Conservation (phyloP, 2,797 vertebrate species). For the Lagorchestes hirsutus region DNA sequence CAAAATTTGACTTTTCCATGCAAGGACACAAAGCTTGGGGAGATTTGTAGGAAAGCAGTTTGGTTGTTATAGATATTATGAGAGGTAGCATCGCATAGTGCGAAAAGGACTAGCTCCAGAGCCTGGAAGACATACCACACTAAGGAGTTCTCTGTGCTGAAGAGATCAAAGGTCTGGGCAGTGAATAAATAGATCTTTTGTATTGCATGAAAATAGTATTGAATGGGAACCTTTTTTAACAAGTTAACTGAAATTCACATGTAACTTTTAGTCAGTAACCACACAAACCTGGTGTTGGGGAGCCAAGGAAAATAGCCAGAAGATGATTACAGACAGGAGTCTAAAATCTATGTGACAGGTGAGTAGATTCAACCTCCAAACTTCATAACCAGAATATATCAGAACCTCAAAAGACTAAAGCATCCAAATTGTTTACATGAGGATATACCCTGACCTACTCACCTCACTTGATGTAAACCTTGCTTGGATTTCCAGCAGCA, state of each 20-base stretch:
- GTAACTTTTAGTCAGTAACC: background rate
- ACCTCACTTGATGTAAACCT: constrained; percentile 84
- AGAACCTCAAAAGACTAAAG: background rate
- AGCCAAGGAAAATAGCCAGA: background rate
- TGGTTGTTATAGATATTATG: background rate
- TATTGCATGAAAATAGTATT: background rate
- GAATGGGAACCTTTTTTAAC: background rate
- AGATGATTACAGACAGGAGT: background rate
- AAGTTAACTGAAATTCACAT: background rate
- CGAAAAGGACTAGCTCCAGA: background rate
- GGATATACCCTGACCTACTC: constrained; percentile 2
- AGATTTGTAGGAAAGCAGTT: background rate
- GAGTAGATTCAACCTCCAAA: background rate
- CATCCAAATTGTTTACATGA: background rate
- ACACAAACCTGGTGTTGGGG: background rate
- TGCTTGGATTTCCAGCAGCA: constrained; percentile 81
- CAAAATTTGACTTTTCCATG: background rate
- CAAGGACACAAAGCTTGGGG: background rate
- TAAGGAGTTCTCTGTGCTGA: background rate
- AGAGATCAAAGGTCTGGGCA: background rate
- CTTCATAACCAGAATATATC: background rate
- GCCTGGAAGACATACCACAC: background rate
- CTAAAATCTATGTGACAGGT: background rate
- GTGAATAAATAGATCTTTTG: background rate
- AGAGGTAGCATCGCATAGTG: background rate